Evolutionary conservation across 92 coral and sea anemone genomes (phyloP).

Genomic region (Bergia sp.): DNA sequence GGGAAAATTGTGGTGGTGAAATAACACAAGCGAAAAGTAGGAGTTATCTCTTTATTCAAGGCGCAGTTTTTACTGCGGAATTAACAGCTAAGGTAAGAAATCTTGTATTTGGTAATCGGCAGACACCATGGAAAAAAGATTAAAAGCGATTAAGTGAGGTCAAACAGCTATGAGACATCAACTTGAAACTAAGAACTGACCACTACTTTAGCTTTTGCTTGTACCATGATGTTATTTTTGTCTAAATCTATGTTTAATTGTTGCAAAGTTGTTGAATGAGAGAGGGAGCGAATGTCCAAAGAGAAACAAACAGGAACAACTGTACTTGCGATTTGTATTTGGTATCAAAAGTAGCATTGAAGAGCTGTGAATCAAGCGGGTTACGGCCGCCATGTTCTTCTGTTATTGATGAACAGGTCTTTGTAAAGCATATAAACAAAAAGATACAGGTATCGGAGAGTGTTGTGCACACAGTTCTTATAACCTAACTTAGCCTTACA

Average conservation of each 20-base stretch:
- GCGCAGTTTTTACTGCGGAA: conserved; percentile 53
- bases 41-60: conserved; percentile 1
- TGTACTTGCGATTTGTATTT: background rate
- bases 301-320: background rate
- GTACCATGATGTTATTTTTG: background rate
- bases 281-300: background rate
- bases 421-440: conserved; percentile 4
- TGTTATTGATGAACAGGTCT: conserved; percentile 27
- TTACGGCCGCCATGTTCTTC: conserved; percentile 28
- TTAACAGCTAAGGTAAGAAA: conserved; percentile 28
- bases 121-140: background rate
- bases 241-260: background rate
- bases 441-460: background rate
- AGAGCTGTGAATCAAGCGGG: background rate
- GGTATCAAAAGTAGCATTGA: background rate
- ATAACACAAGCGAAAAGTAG: background rate
- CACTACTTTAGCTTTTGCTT: background rate
- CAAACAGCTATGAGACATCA: background rate
- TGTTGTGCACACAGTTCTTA: background rate
- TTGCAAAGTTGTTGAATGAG: background rate
- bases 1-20: conserved; percentile 17
- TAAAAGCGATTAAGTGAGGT: background rate
- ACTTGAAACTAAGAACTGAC: background rate
- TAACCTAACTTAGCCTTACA: background rate
- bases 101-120: background rate